These are phyloP conservation scores for Rhea americana DNA, from an alignment of 2,113 vertebrate species.

Conservation along the genomic window DNA sequence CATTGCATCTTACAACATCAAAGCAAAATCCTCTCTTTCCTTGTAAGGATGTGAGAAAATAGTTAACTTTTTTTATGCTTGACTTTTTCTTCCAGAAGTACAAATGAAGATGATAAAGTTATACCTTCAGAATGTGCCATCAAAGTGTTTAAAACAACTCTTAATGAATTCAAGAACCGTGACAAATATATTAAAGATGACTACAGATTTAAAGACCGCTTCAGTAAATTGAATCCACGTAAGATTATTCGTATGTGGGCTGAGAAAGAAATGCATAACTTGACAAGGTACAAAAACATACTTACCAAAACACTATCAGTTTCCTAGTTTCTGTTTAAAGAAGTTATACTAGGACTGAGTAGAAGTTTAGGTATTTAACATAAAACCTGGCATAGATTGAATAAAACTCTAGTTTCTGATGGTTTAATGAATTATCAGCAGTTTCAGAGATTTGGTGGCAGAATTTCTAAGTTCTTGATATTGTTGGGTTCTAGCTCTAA, in stretches of 20 bases:
- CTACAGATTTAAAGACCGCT: slow-evolving; percentile 96
- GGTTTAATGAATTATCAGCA: background rate
- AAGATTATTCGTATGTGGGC: slow-evolving; percentile 98
- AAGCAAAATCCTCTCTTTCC: background rate
- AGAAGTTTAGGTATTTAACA: background rate
- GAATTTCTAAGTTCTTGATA: background rate
- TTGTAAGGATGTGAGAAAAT: background rate
- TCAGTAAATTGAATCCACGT: slow-evolving; percentile 95
- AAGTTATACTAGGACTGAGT: accelerated
- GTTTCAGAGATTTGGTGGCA: background rate
- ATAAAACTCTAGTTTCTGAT: background rate
- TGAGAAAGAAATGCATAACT: slow-evolving; percentile 99
- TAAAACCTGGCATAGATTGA: background rate
- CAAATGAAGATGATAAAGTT: slow-evolving; percentile 79
- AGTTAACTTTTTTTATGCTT: background rate
- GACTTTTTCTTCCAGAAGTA: slow-evolving; percentile 49
- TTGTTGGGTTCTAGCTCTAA: background rate
- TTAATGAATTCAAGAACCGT: slow-evolving; percentile 97
- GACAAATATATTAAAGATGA: slow-evolving; percentile 99
- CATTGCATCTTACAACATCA: accelerated
- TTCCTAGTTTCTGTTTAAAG: background rate
- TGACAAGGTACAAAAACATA: slow-evolving; percentile 81
- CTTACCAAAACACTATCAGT: background rate
- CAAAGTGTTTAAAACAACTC: slow-evolving; percentile 97
- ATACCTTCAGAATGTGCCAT: slow-evolving; percentile 91